These are phyloP conservation scores for Hanleya hanleyi DNA, from an alignment of 2,888 invertebrate genomes.

Conservation along the genomic window DNA sequence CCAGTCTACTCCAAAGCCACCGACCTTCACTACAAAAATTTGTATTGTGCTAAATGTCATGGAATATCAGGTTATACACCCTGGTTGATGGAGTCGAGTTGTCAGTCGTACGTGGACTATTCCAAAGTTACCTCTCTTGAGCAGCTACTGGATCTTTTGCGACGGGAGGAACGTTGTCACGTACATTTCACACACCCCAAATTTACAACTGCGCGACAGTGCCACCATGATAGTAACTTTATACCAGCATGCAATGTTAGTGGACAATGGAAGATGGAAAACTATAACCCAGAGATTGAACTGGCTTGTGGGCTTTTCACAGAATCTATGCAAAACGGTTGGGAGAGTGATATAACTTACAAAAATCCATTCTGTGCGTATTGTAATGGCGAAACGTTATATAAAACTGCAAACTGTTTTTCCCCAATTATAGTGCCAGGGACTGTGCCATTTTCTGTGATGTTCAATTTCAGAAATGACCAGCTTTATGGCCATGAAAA, in stretches of 20 bases:
- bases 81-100: background rate
- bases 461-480: no score
- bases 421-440: no score
- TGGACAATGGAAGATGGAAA: background rate
- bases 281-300: background rate
- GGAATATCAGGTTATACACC: background rate
- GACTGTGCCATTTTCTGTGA: no score
- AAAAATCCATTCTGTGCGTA: no score
- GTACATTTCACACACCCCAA: background rate
- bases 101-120: background rate
- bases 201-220: background rate
- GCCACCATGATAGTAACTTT: background rate
- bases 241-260: background rate
- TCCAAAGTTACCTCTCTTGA: background rate
- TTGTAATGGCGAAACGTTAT: no score
- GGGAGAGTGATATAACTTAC: no score
- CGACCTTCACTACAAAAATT: background rate
- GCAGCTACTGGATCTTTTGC: background rate
- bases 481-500: no score
- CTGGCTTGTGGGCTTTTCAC: background rate
- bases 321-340: no score
- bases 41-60: background rate
- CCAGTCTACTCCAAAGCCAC: background rate
- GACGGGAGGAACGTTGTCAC: background rate
- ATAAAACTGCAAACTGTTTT: no score